phyloP scores from a whole-genome alignment of 2,888 invertebrate species.

The Meiosimyza decipiens region DNA sequence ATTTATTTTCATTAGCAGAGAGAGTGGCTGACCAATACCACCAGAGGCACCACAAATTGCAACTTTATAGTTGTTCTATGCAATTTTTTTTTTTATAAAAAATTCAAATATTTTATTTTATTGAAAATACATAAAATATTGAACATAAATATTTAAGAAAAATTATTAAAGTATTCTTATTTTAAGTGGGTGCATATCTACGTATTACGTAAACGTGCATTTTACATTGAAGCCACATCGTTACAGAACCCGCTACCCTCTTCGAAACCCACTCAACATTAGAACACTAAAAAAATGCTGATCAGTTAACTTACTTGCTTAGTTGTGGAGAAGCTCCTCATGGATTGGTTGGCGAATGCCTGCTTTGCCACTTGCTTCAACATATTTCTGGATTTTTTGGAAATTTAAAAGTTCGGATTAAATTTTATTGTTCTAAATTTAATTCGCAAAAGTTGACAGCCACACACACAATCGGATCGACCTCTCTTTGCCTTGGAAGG shows the following conservation, averaged over 20 bases:
- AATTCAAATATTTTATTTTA: constrained; percentile 11
- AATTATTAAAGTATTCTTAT: background rate
- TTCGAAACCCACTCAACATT: background rate
- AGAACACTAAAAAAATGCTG: too few relatives aligned
- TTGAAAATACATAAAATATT: constrained; percentile 6
- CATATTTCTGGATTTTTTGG: constrained; percentile 67
- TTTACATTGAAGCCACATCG: constrained; percentile 1
- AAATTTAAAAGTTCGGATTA: background rate
- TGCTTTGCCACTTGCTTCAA: constrained; percentile 75
- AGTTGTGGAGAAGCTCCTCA: constrained; percentile 72
- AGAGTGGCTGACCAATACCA: constrained; percentile 97
- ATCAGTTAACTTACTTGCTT: constrained; percentile 67
- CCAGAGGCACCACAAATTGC: constrained; percentile 97
- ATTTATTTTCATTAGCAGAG: constrained; percentile 90
- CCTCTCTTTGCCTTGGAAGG: constrained; percentile 27
- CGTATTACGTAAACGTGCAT: constrained; percentile 57
- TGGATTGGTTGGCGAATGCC: constrained; percentile 69
- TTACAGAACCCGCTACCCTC: background rate
- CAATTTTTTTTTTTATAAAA: constrained; percentile 36
- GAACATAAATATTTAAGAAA: background rate
- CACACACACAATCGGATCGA: constrained; percentile 12
- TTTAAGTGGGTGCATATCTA: constrained; percentile 24
- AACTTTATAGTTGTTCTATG: constrained; percentile 87
- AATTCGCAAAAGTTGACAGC: constrained; percentile 29
- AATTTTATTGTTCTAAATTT: constrained; percentile 21